A percentile compares a stretch with the other conserved stretches of the same genome.
phyloP scores from a whole-genome alignment of 2,888 invertebrate species.

The Pharmacophagus antenor region DNA sequence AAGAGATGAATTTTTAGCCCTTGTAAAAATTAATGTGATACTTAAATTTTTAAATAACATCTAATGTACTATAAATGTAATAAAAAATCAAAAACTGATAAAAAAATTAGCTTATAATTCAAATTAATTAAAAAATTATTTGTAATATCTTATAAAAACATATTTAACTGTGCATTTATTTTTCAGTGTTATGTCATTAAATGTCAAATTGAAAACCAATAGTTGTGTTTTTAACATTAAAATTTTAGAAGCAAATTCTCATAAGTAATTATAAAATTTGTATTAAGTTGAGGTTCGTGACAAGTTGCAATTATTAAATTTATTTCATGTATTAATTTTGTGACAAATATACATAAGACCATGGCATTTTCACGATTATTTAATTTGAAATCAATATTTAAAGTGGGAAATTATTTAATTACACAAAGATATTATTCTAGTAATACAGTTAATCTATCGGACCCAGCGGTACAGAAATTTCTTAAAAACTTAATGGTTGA shows the following conservation, averaged over 20 bases:
- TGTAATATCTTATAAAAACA: too few relatives aligned
- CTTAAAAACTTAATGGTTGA: conserved; percentile 76
- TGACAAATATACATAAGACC: conserved; percentile 1
- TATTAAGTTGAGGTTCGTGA: background rate
- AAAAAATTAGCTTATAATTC: too few relatives aligned
- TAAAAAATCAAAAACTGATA: too few relatives aligned
- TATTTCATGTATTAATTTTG: background rate
- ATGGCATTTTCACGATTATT: conserved; percentile 36
- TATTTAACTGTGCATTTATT: background rate
- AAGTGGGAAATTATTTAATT: conserved; percentile 41
- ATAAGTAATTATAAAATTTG: background rate
- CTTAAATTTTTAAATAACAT: too few relatives aligned
- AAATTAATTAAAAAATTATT: too few relatives aligned
- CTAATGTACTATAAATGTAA: too few relatives aligned
- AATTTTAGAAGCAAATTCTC: background rate
- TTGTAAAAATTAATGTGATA: too few relatives aligned
- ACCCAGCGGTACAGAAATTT: conserved; percentile 74
- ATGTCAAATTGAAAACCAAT: background rate
- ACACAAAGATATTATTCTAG: conserved; percentile 52
- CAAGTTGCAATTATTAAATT: background rate
- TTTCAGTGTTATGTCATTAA: background rate
- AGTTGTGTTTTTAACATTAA: background rate
- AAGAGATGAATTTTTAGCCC: too few relatives aligned
- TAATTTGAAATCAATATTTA: conserved; percentile 46
- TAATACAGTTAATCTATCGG: conserved; percentile 59